These are phyloP conservation scores for Drosophila phalerata DNA, from an alignment of 2,888 invertebrate species.

Conservation along the genomic window DNA sequence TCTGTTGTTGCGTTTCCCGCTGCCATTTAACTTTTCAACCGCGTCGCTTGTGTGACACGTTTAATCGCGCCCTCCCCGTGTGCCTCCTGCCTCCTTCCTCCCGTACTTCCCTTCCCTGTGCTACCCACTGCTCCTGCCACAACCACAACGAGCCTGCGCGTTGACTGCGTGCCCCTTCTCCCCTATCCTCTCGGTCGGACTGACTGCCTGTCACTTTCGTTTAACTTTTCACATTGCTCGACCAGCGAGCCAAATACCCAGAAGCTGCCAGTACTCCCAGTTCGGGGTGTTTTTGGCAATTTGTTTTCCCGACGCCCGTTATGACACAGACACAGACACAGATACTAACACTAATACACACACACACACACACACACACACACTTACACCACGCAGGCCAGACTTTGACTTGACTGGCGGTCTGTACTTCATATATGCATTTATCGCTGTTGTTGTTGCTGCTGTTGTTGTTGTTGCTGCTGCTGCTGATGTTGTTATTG, in stretches of 20 bases:
- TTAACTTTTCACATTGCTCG: conserved; percentile 70
- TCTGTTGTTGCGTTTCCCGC: conserved; percentile 38
- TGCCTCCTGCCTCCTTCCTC: conserved; percentile 8
- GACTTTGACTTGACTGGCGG: conserved; percentile 58
- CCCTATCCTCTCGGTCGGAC: conserved; percentile 17
- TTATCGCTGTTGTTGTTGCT: conserved; percentile 21
- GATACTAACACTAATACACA: conserved; percentile 18
- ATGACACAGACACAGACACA: conserved; percentile 67
- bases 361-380: conserved; percentile 19
- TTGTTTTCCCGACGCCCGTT: conserved; percentile 78
- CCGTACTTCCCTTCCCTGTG: too few relatives aligned
- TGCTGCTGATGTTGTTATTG: conserved; percentile 52
- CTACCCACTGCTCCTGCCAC: conserved; percentile 10
- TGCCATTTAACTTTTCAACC: conserved; percentile 81
- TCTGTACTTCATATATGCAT: conserved; percentile 53
- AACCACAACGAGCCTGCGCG: conserved; percentile 60
- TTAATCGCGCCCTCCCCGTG: conserved; percentile 66
- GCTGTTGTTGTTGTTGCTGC: conserved; percentile 11
- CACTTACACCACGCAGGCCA: conserved; percentile 44
- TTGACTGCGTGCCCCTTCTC: conserved; percentile 33
- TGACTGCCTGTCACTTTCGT: conserved; percentile 75
- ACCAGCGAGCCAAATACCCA: conserved; percentile 41
- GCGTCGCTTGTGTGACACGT: conserved; percentile 76
- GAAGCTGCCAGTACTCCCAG: conserved; percentile 34
- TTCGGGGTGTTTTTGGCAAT: conserved; percentile 75